Percentiles rank a stretch among this genome's conserved stretches.
These are phyloP conservation scores for Incurvaria masculella DNA, from an alignment of 2,888 invertebrate species.

Conservation along the genomic window DNA sequence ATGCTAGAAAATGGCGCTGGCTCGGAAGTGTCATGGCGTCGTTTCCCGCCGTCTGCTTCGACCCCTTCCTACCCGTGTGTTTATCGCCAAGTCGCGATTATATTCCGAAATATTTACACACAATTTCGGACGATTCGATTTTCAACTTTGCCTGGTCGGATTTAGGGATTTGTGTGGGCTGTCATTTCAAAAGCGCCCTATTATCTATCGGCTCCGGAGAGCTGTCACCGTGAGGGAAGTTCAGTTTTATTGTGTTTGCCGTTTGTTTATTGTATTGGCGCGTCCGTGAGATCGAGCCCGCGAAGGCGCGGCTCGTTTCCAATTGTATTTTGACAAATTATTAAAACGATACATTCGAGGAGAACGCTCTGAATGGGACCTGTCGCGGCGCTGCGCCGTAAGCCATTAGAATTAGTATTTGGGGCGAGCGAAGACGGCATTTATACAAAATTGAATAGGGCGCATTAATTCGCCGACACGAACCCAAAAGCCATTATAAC, in stretches of 20 bases:
- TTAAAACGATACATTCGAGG: constrained; percentile 30
- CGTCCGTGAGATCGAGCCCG: constrained; percentile 28
- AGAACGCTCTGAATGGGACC: not conserved
- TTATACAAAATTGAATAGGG: not conserved
- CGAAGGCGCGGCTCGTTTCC: constrained; percentile 30
- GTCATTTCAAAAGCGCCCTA: constrained; percentile 19
- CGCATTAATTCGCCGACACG: not conserved
- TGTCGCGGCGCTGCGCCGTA: not conserved
- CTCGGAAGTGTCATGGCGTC: constrained; percentile 28
- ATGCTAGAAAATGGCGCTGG: constrained; percentile 24
- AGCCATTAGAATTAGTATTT: not conserved
- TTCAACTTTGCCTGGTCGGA: not conserved
- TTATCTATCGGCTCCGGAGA: constrained; percentile 30
- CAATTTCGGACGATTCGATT: not conserved
- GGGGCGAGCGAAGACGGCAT: not conserved
- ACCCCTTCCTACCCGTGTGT: not conserved
- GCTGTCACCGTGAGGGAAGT: constrained; percentile 33
- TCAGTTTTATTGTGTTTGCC: constrained; percentile 47
- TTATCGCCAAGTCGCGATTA: not conserved
- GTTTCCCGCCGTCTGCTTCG: constrained; percentile 4
- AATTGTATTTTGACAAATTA: constrained; percentile 44
- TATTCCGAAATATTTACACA: not conserved
- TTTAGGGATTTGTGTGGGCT: not conserved
- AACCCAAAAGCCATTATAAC: not conserved
- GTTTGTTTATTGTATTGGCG: constrained; percentile 46